A percentile compares a stretch with the other conserved stretches of the same genome.
These are phyloP conservation scores for Takifugu rubripes DNA, from an alignment of 2,797 vertebrate genomes.

Conservation along the genomic window DNA sequence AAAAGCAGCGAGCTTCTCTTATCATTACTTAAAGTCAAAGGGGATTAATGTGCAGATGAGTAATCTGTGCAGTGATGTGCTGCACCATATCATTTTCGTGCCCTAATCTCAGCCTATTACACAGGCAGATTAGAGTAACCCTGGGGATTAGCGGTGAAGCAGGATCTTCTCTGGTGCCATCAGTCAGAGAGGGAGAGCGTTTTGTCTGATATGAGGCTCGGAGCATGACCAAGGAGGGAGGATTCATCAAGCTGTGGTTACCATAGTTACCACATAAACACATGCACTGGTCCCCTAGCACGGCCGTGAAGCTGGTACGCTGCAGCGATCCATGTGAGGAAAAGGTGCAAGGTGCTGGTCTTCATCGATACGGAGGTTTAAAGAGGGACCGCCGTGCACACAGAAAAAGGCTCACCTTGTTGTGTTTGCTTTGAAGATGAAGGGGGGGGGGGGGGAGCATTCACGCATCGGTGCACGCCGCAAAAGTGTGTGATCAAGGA, in stretches of 20 bases:
- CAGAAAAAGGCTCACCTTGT: slow-evolving; percentile 13
- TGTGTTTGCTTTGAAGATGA: slow-evolving; percentile 32
- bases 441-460: slow-evolving; percentile 2
- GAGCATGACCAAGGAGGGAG: no score
- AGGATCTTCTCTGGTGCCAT: slow-evolving; percentile 29
- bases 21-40: slow-evolving; percentile 44
- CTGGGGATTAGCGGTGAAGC: slow-evolving; percentile 47
- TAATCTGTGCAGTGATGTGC: slow-evolving; percentile 57
- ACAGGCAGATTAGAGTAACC: slow-evolving; percentile 53
- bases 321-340: neutral
- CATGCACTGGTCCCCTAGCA: neutral
- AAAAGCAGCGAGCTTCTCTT: slow-evolving; percentile 26
- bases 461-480: slow-evolving; percentile 19
- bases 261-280: slow-evolving; percentile 1
- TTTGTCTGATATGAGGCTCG: slow-evolving; percentile 4
- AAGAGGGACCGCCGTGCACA: slow-evolving; percentile 9
- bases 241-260: slow-evolving; percentile 1
- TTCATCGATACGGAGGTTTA: neutral
- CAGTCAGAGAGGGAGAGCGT: slow-evolving; percentile 17
- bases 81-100: slow-evolving; percentile 48
- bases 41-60: slow-evolving; percentile 43
- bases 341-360: slow-evolving; percentile 4
- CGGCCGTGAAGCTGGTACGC: neutral
- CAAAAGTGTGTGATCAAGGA: slow-evolving; percentile 9
- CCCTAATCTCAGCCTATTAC: slow-evolving; percentile 53